Conservation (phyloP, 1,140 invertebrate species). For the Antheraea mylitta region DNA sequence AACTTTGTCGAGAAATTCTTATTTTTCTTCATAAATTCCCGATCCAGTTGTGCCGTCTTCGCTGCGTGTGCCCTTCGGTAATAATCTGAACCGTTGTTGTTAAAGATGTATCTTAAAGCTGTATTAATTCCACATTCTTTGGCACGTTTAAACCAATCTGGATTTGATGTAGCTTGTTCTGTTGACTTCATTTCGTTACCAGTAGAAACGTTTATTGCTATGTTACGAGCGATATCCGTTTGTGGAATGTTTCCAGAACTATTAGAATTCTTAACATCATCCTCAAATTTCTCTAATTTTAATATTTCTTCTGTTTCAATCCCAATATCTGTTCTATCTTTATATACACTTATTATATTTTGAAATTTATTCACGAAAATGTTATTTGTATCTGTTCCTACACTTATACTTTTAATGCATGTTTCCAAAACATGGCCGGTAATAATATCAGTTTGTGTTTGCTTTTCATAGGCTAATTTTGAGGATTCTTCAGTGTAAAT, state of each 20-base stretch:
- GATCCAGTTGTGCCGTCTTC: neutral
- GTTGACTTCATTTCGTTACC: slow-evolving; percentile 11
- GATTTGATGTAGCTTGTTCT: slow-evolving; percentile 35
- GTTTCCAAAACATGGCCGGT: neutral
- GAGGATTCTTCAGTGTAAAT: slow-evolving; percentile 41
- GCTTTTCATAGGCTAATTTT: slow-evolving; percentile 13
- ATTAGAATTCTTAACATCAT: too few relatives aligned
- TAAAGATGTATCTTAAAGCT: slow-evolving; percentile 32
- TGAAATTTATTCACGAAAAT: neutral
- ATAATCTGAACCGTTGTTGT: slow-evolving; percentile 15
- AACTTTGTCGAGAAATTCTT: slow-evolving; percentile 17
- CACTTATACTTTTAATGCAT: neutral
- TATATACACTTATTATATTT: neutral
- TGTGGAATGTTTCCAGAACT: neutral
- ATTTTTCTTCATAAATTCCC: neutral
- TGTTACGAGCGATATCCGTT: neutral
- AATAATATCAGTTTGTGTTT: slow-evolving; percentile 6
- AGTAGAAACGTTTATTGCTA: neutral
- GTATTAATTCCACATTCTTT: slow-evolving; percentile 39
- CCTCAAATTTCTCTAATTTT: neutral
- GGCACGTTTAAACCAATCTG: slow-evolving; percentile 33
- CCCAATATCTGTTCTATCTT: neutral
- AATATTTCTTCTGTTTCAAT: neutral
- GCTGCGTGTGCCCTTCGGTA: slow-evolving; percentile 20
- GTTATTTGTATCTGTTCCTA: neutral